phyloP scores from a whole-genome alignment of 30 jellyfish, hydroid and myxozoan species.

The Clytia hemisphaerica region DNA sequence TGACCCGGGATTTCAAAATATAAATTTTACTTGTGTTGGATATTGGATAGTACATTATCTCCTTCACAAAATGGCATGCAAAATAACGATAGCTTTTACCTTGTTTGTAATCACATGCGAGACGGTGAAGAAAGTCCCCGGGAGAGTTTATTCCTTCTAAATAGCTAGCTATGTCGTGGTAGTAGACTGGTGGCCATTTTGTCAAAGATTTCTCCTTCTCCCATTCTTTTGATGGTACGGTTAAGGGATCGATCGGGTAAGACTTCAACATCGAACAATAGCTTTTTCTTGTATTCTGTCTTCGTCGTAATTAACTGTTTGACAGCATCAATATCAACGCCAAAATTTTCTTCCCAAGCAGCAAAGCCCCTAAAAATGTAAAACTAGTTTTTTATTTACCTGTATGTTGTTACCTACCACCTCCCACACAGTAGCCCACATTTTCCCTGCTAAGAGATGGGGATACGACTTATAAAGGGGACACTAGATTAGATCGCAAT shows the following conservation, averaged over 20 bases:
- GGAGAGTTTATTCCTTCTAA: slow-evolving; percentile 1
- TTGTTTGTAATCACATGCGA: slow-evolving; percentile 38
- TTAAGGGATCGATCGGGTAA: not conserved
- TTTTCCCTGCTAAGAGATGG: too few species aligned
- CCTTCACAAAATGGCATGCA: slow-evolving; percentile 29
- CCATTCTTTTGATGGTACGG: slow-evolving; percentile 13
- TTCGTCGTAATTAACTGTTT: not conserved
- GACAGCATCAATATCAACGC: not conserved
- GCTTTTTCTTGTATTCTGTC: slow-evolving; percentile 17
- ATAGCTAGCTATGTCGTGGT: slow-evolving; percentile 18
- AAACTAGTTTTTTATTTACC: too few species aligned
- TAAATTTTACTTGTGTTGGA: not conserved
- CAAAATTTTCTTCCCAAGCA: slow-evolving; percentile 2
- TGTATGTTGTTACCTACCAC: too few species aligned
- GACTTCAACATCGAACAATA: not conserved
- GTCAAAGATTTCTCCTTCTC: slow-evolving; percentile 9
- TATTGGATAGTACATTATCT: not conserved
- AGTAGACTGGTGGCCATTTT: slow-evolving; percentile 43
- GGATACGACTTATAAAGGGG: too few species aligned
- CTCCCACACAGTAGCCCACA: too few species aligned
- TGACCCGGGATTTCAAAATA: slow-evolving; percentile 15
- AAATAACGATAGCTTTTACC: slow-evolving; percentile 39
- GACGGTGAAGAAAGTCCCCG: slow-evolving; percentile 31
- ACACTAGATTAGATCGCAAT: too few species aligned
- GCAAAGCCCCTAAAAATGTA: slow-evolving; percentile 7